Evolutionary conservation across 2,888 invertebrate species (phyloP), one percentile per base, ranked within the genome.

Genomic region (Lottia gigantea): DNA sequence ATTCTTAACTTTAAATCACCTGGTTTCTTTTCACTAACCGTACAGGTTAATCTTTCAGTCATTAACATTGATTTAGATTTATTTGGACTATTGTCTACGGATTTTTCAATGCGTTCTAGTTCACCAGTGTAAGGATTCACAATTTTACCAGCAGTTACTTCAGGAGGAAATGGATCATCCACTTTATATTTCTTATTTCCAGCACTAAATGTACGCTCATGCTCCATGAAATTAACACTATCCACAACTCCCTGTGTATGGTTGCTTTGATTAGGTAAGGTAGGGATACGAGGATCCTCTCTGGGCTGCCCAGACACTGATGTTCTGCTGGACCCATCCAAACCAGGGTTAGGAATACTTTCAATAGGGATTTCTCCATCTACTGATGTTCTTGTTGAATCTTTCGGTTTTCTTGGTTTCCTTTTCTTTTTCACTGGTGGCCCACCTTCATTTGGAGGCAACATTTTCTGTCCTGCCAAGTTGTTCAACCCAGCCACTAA

Each of bases 111-210:
- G 61, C 84, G 83, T 74, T 85, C 85, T 71, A 85, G 71, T 55
- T 82, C 76, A 62, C 85, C 85, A 67, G 85, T 85, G 65, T 83
- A 83, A 16, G 85, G 85, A 73, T 85, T 85, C 31, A 85, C 83
- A 16, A 85, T 83, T 76, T 83, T 82, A 49, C 82, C 84, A 75
- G 80, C 80, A 75, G 82, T 80, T 70, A 74, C 76, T 62, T 81
- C 80, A 46, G 74, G 64, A 46, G 67, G 55, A 63, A 73, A 73
- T 23, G 73, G 71, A 55, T 75, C 75, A 63, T 46, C 47, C 65
- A 68, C 69, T 23, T 46, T 61, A 15, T 68, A 73, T 26, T 66
- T 73, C 45, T 26, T 49, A 62, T 12, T 67, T 64, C 66, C 66
- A 46, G 55, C n/a, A 63, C 55, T 55, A 64, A 71, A 70, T 69